phyloP scores from a whole-genome alignment of 2,888 invertebrate genomes.

The Heliconius hortense region DNA sequence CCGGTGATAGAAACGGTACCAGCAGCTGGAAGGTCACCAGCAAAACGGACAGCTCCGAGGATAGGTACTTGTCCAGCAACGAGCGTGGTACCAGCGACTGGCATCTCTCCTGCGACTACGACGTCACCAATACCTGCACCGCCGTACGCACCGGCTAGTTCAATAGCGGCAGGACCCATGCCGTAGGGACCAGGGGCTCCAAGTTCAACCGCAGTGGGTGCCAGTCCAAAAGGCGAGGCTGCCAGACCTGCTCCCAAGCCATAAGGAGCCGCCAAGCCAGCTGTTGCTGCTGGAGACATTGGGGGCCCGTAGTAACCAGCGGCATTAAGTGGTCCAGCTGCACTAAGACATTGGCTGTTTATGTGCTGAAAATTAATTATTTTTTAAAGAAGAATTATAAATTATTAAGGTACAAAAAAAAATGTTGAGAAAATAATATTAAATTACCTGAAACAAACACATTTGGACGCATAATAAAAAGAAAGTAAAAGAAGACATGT shows the following conservation, averaged over 20 bases:
- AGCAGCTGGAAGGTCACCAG: constrained; percentile 46
- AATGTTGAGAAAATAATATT: neutral
- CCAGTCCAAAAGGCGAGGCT: constrained; percentile 30
- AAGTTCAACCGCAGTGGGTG: constrained; percentile 31
- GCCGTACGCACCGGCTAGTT: constrained; percentile 23
- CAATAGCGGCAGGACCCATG: constrained; percentile 6
- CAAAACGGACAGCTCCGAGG: constrained; percentile 52
- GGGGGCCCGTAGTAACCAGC: constrained; percentile 21
- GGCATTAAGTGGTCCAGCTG: constrained; percentile 23
- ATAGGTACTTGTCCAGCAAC: constrained; percentile 54
- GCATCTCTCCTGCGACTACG: constrained; percentile 48
- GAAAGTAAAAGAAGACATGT: constrained; percentile 43
- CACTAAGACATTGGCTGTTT: constrained; percentile 23
- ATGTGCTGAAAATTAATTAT: constrained; percentile 2
- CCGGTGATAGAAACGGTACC: constrained; percentile 51
- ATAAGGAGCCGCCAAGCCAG: constrained; percentile 21
- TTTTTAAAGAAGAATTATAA: constrained; percentile 18
- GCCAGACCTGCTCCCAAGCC: constrained; percentile 25
- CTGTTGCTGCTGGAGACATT: constrained; percentile 18
- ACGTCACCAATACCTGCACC: constrained; percentile 46
- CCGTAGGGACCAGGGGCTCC: constrained; percentile 20
- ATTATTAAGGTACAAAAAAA: neutral
- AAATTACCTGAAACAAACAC: constrained; percentile 45
- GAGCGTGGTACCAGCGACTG: constrained; percentile 48
- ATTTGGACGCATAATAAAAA: constrained; percentile 42